phyloP scores from a whole-genome alignment of 2,113 vertebrate species.

The Machaerirhynchus nigripectus region DNA sequence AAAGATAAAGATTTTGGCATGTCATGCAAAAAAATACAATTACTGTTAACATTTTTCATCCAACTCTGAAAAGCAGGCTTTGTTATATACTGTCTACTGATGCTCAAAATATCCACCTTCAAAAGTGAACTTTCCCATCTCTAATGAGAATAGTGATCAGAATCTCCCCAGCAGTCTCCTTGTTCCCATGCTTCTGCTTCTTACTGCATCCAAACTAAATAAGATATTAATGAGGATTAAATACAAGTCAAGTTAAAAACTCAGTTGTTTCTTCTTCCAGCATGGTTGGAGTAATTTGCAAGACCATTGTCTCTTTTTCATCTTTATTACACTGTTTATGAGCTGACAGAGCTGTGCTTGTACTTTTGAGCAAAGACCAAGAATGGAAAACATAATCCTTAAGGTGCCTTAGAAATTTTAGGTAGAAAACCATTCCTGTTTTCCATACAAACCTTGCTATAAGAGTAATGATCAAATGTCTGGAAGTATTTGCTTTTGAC shows the following conservation, averaged over 20 bases:
- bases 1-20: background rate
- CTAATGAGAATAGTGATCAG: background rate
- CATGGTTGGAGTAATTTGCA: background rate
- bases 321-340: background rate
- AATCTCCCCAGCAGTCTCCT: background rate
- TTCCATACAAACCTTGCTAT: background rate
- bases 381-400: background rate
- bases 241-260: background rate
- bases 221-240: background rate
- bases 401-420: background rate
- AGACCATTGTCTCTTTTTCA: background rate
- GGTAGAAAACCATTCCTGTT: background rate
- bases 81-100: background rate
- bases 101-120: background rate
- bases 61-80: background rate
- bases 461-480: background rate
- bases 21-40: background rate
- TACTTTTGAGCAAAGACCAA: background rate
- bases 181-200: background rate
- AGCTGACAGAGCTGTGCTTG: background rate
- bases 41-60: background rate
- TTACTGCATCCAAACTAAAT: background rate
- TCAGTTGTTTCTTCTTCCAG: background rate
- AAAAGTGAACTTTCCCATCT: background rate
- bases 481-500: background rate